Base-by-base conservation (phyloP, 1,140 invertebrate genomes). In the Drosophila melanica region DNA sequence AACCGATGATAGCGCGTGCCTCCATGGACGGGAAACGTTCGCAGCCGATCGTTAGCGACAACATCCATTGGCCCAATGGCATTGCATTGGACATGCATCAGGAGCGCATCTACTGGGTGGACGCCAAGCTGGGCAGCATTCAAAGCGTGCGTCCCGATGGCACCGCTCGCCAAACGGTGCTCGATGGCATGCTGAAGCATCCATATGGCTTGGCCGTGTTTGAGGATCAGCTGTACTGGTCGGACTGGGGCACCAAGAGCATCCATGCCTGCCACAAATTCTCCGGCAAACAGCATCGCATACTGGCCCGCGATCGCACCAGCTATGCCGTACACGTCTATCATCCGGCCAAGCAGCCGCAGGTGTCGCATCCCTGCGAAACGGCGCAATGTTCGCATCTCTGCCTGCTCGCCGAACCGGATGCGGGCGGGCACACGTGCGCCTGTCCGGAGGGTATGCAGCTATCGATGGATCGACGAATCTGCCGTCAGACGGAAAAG, bases 171-270 rank as follows among this genome's bases (percentile, higher is more conserved):
- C 92, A 93, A 74, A 94, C 94, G 57, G 91, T 95, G 23, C 81
- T 96, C 4, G 90, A 93, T 14, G 93, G 93, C 3, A 91, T 94
- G 1, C 93, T 94, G 6, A 94, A 94, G 73, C 95, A 97, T 92
- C 97, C 97, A 0, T 97, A 96, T 90, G 95, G 96, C 0, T 93
- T 99, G 50, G 94, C 95, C 0, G 94, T 99, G 3, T 98, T 98
- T 91, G 97, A 98, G 92, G 95, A 98, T 92, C 94, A 93, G 10
- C 81, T 99, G 1, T 98, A 96, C 85, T 98, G 97, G 97, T 97
- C 95, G 47, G 97, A 98, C 87, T 96, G 95, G 94, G 91, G 92
- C 0, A 94, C 94, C 0, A 93, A 94, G 71, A 94, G 94, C 14
- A 93, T 96, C 27, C 93, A 95, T 74, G 93, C 93, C 0, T 95